These are phyloP conservation scores for Anneissia japonica DNA, from an alignment of 35 echinoderm and acorn worm species.

Conservation along the genomic window DNA sequence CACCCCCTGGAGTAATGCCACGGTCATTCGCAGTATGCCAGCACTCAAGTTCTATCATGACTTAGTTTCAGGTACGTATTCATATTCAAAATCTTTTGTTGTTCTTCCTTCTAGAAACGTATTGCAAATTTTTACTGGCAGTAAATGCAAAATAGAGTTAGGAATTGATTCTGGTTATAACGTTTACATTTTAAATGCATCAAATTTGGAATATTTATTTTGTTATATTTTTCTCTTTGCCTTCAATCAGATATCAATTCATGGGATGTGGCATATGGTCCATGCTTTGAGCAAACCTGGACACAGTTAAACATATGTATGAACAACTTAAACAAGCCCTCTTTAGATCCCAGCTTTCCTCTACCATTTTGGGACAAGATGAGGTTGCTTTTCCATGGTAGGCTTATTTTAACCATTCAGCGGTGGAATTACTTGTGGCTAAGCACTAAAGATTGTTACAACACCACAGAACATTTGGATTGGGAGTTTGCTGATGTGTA, in stretches of 20 bases:
- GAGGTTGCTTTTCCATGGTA: constrained; percentile 76
- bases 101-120: too few species aligned
- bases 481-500: constrained; percentile 84
- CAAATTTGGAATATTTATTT: background rate
- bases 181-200: background rate
- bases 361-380: constrained; percentile 95
- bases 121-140: too few species aligned
- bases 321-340: constrained; percentile 79
- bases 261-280: constrained; percentile 64
- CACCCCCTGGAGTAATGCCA: constrained; percentile 73
- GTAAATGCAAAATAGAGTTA: background rate
- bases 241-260: constrained; percentile 63
- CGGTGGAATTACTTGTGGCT: constrained; percentile 81
- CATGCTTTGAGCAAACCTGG: constrained; percentile 80
- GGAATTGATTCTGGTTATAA: background rate
- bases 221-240: background rate
- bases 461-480: constrained; percentile 83
- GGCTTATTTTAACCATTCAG: constrained; percentile 57
- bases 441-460: constrained; percentile 69
- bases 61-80: constrained; percentile 65
- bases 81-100: too few species aligned
- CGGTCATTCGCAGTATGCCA: constrained; percentile 85
- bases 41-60: constrained; percentile 98
- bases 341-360: constrained; percentile 70
- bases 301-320: constrained; percentile 56